Conservation (phyloP, 2,888 invertebrate species). For the Gisinianus flammeolus region DNA sequence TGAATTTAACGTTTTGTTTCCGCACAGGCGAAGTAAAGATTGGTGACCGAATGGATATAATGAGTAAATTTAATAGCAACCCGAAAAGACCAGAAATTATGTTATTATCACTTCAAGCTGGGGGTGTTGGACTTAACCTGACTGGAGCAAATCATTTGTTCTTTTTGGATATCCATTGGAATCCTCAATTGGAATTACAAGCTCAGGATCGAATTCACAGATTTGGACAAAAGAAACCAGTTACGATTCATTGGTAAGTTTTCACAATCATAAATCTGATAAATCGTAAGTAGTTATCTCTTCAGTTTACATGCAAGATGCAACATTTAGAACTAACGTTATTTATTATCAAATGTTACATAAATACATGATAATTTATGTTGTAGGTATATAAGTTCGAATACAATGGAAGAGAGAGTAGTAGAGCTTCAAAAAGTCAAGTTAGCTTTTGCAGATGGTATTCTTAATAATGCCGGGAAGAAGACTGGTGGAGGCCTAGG, state of each 20-base stretch:
- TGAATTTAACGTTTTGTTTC: background rate
- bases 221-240: constrained; percentile 83
- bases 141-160: constrained; percentile 91
- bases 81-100: constrained; percentile 64
- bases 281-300: too few relatives aligned
- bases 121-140: constrained; percentile 93
- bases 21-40: constrained; percentile 38
- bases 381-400: constrained; percentile 76
- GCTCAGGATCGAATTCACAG: constrained; percentile 93
- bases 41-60: constrained; percentile 44
- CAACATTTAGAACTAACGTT: background rate
- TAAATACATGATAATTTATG: background rate
- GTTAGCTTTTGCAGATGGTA: constrained; percentile 74
- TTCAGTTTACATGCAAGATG: background rate
- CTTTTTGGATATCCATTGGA: constrained; percentile 93
- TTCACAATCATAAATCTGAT: background rate
- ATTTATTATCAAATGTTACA: background rate
- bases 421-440: constrained; percentile 80
- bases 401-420: constrained; percentile 89
- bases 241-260: constrained; percentile 79
- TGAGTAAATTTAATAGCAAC: constrained; percentile 47
- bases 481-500: constrained; percentile 72
- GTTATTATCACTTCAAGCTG: constrained; percentile 87
- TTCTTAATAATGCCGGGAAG: constrained; percentile 74
- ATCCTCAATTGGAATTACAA: constrained; percentile 93